These are phyloP conservation scores for Lepidocyrtinus sp. DNA, from an alignment of 2,888 invertebrate genomes.

Conservation along the genomic window DNA sequence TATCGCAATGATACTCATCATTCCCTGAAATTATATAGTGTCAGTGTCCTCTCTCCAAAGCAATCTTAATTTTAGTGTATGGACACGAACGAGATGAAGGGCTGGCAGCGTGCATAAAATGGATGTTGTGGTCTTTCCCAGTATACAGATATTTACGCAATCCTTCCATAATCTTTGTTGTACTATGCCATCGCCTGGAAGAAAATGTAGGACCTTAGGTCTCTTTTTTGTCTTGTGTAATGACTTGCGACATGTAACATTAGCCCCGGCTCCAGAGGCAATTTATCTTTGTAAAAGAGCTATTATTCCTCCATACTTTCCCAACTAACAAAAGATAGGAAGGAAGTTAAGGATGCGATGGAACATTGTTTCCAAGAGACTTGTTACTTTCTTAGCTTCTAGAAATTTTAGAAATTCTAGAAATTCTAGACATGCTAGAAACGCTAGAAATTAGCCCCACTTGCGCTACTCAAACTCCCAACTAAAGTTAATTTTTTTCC, in stretches of 20 bases:
- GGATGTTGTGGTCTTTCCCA: conserved; percentile 11
- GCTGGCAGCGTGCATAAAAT: background rate
- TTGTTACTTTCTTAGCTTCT: conserved; percentile 17
- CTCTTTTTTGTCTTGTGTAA: conserved; percentile 55
- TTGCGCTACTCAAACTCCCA: no score
- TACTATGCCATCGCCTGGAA: background rate
- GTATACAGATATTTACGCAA: background rate
- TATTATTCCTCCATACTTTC: conserved; percentile 25
- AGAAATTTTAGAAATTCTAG: no score
- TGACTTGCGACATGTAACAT: conserved; percentile 57
- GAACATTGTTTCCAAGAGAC: conserved; percentile 11
- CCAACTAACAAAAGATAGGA: no score
- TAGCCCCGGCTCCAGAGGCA: conserved; percentile 49
- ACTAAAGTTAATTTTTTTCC: background rate
- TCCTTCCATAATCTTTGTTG: conserved; percentile 15
- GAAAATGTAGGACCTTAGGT: background rate
- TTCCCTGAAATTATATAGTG: no score
- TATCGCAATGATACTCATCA: background rate
- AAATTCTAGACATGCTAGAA: no score
- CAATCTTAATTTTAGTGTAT: background rate
- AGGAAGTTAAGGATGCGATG: background rate
- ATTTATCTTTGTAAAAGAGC: conserved; percentile 58
- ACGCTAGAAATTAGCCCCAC: no score
- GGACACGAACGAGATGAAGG: background rate
- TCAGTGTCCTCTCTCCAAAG: conserved; percentile 5